Evolutionary conservation across 1,140 invertebrate species (phyloP).

Genomic region (Hycleus phaleratus): DNA sequence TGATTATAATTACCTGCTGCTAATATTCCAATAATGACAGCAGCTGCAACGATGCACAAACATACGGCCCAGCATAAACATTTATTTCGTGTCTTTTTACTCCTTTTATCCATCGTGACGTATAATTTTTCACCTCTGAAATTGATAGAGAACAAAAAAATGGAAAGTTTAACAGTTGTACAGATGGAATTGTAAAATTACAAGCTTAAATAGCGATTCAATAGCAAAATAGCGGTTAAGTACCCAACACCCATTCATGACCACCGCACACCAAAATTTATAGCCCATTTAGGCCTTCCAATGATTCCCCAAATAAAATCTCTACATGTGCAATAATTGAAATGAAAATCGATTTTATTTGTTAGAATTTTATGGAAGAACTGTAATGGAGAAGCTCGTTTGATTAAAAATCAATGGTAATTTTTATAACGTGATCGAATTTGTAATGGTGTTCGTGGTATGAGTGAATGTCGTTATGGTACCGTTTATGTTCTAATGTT

Average conservation of each 20-base stretch:
- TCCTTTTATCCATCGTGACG: constrained; percentile 69
- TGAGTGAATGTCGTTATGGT: constrained; percentile 25
- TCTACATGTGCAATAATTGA: not conserved
- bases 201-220: not conserved
- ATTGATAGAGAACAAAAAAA: constrained; percentile 31
- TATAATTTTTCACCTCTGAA: constrained; percentile 73
- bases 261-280: constrained; percentile 24
- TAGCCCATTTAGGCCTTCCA: constrained; percentile 3
- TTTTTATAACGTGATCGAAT: not conserved
- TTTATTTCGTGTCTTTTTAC: constrained; percentile 57
- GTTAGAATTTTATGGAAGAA: no score
- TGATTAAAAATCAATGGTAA: not conserved
- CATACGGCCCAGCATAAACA: constrained; percentile 58
- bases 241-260: constrained; percentile 31
- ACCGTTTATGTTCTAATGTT: constrained; percentile 39
- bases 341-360: no score
- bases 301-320: not conserved
- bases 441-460: constrained; percentile 22
- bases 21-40: constrained; percentile 61
- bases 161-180: not conserved
- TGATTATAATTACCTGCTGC: constrained; percentile 52
- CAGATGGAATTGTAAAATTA: no score
- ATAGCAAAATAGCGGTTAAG: not conserved
- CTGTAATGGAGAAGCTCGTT: no score
- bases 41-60: constrained; percentile 51